Evolutionary conservation across 1,140 invertebrate species (phyloP), one percentile per base, ranked within the genome.

Genomic region (Bilobella aurantiaca): DNA sequence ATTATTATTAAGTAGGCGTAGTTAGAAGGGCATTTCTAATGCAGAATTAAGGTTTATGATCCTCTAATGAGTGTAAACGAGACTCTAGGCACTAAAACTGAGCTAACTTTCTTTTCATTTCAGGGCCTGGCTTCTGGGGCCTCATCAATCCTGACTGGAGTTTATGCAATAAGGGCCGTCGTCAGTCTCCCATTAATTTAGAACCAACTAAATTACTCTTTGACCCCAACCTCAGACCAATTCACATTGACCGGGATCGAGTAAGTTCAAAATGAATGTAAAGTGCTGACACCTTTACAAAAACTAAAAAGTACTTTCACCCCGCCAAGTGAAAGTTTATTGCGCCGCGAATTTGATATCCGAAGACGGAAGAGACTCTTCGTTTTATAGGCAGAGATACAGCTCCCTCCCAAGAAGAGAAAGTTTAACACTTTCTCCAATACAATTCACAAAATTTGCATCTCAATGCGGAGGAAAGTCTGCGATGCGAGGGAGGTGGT

Each of bases 41-140:
- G 34, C 49, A 23, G 23, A 23, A 53, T 53, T 8, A 53, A 23
- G 49, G 8, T 53, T 53, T 53, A 53, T 5, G 49, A 53, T 3
- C 49, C 25, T 53, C 49, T 53, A 53, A 53, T 53, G 49, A 53
- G 49, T 23, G 5, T 23, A 53, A 53, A 53, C 49, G 23, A 53
- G 21, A 8, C 49, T 18, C 8, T 42, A 53, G 49, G 25, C 12
- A 53, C 3, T 23, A 5, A 23, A 8, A 8, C 49, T 62, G 8
- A 59, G 14, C n/a, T 62, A 5, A 30, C 46, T 12, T 34, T 18
- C 65, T 70, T 71, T 64, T 74, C 58, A 61, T 27, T 75, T 74
- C 82, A 96, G 94, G 94, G 79, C 92, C 94, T 37, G 87, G 88
- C 62, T 97, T 95, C 80, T 97, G 94, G 95, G 94, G 94, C 47